These are phyloP conservation scores for Halisarca cf. caerulea DNA, from an alignment of 37 sponge, comb jelly and placozoan species.

Conservation along the genomic window DNA sequence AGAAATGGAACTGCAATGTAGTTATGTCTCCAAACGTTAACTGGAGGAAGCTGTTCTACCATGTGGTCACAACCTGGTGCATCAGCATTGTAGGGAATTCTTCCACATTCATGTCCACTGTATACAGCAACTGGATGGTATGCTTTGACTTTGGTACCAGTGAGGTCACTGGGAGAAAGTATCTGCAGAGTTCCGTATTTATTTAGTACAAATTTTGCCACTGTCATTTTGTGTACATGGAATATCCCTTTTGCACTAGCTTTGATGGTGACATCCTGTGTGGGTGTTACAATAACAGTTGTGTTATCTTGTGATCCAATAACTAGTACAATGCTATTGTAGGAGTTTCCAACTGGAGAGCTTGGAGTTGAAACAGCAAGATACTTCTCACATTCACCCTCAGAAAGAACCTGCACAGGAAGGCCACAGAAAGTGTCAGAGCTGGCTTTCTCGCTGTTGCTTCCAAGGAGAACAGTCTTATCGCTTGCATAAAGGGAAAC, in stretches of 20 bases:
- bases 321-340: slow-evolving; percentile 12
- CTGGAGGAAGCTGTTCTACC: slow-evolving; percentile 25
- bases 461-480: background rate
- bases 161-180: background rate
- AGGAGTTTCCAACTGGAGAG: background rate
- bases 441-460: background rate
- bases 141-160: slow-evolving; percentile 4
- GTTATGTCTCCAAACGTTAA: background rate
- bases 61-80: slow-evolving; percentile 1
- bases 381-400: background rate
- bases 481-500: background rate
- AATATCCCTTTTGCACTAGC: background rate
- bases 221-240: background rate
- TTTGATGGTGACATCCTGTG: background rate
- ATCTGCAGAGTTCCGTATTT: background rate
- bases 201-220: background rate
- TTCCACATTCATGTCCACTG: slow-evolving; percentile 28
- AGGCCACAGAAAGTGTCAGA: background rate
- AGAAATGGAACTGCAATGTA: background rate
- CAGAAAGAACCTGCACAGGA: background rate
- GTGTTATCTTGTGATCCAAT: background rate
- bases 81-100: background rate
- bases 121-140: background rate
- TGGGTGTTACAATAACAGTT: background rate
- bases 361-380: background rate